These are phyloP conservation scores for Hydriomena furcata DNA, from an alignment of 2,888 invertebrate species.

Conservation along the genomic window DNA sequence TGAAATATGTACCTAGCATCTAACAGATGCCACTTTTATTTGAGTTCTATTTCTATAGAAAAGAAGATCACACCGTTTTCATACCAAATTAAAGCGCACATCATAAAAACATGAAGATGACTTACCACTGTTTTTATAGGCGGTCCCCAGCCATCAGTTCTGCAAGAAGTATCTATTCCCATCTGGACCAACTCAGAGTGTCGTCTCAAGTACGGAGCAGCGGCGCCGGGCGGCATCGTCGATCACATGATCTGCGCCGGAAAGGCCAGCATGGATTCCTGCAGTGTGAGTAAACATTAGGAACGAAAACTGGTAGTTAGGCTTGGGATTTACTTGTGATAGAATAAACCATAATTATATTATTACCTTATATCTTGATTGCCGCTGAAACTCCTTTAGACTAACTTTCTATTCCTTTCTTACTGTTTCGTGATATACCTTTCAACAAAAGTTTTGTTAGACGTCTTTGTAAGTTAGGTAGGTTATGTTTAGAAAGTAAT, in stretches of 20 bases:
- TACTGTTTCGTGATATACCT: too few species aligned
- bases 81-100: background rate
- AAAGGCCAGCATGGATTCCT: constrained; percentile 92
- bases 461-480: too few species aligned
- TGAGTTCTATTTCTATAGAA: too few species aligned
- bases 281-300: constrained; percentile 86
- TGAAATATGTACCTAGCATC: too few species aligned
- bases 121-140: constrained; percentile 70
- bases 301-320: background rate
- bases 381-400: too few species aligned
- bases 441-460: too few species aligned
- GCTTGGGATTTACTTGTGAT: background rate
- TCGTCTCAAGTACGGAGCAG: constrained; percentile 90
- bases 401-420: too few species aligned
- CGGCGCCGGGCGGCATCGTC: constrained; percentile 95
- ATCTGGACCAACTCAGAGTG: constrained; percentile 93
- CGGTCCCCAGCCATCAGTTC: constrained; percentile 90
- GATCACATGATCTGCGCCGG: constrained; percentile 95
- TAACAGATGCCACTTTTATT: too few species aligned
- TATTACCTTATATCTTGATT: background rate
- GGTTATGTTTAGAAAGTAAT: too few species aligned
- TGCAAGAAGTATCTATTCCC: constrained; percentile 93
- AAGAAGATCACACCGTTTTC: background rate
- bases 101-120: background rate
- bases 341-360: background rate